phyloP scores from a whole-genome alignment of 2,113 vertebrate genomes.

The Delphinus delphis region DNA sequence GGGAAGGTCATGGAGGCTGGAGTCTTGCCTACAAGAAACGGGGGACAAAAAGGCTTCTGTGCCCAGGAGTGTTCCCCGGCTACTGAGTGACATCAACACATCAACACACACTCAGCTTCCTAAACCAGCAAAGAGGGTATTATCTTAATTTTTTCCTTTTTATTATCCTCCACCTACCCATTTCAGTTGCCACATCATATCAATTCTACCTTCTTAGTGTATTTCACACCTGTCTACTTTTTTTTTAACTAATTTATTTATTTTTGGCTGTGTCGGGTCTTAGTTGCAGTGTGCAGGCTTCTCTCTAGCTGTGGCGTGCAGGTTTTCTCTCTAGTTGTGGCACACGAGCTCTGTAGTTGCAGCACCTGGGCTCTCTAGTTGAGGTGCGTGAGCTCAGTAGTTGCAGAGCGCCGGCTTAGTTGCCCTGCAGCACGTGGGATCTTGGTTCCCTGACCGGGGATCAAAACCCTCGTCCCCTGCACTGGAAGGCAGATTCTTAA shows the following conservation, averaged over 20 bases:
- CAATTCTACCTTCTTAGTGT: background rate
- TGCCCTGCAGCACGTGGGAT: background rate
- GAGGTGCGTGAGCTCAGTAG: too few species aligned
- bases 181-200: background rate
- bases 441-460: background rate
- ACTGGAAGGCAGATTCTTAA: too few species aligned
- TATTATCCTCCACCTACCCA: background rate
- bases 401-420: too few species aligned
- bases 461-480: background rate
- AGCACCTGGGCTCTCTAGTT: background rate
- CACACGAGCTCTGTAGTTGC: background rate
- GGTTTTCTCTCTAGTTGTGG: too few species aligned
- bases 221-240: background rate
- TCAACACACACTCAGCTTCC: background rate
- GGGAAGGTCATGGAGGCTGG: too few species aligned
- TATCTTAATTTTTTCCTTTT: background rate
- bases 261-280: background rate
- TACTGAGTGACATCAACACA: background rate
- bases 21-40: too few species aligned
- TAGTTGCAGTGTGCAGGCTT: accelerated
- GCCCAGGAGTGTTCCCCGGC: background rate
- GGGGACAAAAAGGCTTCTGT: too few species aligned
- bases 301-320: too few species aligned
- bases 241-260: too few species aligned
- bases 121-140: background rate